Percentiles rank a stretch among this genome's conserved stretches.
Conservation (phyloP, 2,797 vertebrate species). For the Gadopsis bispinosus region DNA sequence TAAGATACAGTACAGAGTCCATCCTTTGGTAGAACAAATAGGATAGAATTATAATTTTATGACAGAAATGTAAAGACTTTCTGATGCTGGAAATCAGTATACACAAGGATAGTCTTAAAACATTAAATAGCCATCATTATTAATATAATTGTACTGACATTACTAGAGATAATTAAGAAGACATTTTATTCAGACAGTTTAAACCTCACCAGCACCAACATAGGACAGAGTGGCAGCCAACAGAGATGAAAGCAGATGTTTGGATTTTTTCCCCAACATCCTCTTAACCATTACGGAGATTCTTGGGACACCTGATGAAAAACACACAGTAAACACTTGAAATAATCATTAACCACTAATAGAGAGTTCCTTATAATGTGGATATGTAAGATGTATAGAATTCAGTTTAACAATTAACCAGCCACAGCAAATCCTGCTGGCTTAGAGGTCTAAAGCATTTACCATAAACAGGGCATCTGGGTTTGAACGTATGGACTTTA, state of each 20-base stretch:
- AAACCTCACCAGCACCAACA: constrained; percentile 82
- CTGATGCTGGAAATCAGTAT: constrained; percentile 80
- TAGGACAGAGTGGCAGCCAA: constrained; percentile 79
- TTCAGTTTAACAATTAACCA: constrained; percentile 5
- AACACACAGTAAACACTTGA: neutral
- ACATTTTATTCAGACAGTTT: neutral
- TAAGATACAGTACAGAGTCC: neutral
- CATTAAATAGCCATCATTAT: neutral
- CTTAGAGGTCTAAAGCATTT: neutral
- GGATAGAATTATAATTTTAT: neutral
- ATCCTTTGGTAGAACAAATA: constrained; percentile 14
- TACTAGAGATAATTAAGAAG: neutral
- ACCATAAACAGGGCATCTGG: neutral
- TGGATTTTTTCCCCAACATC: constrained; percentile 80
- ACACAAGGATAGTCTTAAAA: constrained; percentile 38
- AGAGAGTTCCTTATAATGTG: neutral
- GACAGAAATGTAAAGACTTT: neutral
- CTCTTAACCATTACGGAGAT: constrained; percentile 78
- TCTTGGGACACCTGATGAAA: constrained; percentile 68
- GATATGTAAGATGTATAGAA: neutral
- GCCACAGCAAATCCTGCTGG: neutral
- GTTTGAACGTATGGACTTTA: neutral
- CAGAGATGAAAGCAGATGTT: constrained; percentile 82
- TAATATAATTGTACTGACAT: neutral
- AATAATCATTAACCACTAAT: neutral